Conservation (phyloP, 2,797 vertebrate species). For the Phoeniculus purpureus region DNA sequence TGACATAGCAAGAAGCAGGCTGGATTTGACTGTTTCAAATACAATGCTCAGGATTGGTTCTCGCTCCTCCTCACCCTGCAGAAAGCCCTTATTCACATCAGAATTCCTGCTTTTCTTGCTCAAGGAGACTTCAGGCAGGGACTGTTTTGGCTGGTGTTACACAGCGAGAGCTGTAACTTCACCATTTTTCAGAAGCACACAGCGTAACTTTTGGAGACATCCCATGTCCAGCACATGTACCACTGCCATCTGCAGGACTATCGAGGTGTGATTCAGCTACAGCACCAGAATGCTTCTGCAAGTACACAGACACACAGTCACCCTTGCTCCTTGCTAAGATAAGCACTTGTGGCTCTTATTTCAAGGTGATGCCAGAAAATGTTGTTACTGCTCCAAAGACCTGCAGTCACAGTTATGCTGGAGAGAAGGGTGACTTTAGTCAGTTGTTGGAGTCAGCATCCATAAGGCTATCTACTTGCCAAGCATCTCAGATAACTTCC, state of each 20-base stretch:
- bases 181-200: not conserved
- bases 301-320: not conserved
- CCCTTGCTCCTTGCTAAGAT: not conserved
- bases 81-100: not conserved
- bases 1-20: not conserved
- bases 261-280: not conserved
- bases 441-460: not conserved
- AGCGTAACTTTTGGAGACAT: not conserved
- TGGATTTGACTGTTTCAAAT: not conserved
- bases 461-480: not conserved
- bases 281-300: not conserved
- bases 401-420: not conserved
- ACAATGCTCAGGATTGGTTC: not conserved
- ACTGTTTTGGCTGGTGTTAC: not conserved
- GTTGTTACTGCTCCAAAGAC: not conserved
- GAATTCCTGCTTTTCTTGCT: not conserved
- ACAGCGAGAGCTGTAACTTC: not conserved
- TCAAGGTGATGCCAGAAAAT: not conserved
- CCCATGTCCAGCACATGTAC: not conserved
- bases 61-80: not conserved
- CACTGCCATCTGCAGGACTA: slow-evolving; percentile 32
- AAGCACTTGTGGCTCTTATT: not conserved
- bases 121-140: not conserved
- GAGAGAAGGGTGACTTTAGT: not conserved
- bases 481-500: not conserved